Evolutionary conservation across 2,888 invertebrate genomes (phyloP), one percentile per base, ranked within the genome.

Genomic region (Adineta ricciae): DNA sequence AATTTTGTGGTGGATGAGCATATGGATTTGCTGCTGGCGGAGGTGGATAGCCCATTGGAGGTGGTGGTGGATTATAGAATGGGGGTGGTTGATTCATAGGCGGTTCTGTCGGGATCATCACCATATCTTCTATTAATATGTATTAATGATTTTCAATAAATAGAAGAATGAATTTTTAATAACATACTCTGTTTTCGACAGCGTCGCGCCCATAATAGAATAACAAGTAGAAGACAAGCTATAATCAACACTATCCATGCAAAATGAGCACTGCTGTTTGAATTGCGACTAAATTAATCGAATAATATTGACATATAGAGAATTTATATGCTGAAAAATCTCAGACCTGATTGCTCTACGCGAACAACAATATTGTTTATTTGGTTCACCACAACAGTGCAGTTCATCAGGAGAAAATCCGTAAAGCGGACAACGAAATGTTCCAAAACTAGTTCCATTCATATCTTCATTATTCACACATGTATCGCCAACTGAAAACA

Each of bases 401-500:
- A 14, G 38, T n/a, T 24, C 82, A n/a, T 49, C 49, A n/a, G 3
- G 4, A 8, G 41, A n/a, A 49, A 82, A 82, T 46, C 46, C 41
- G 41, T 46, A 7, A 0, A 82, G 19, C n/a, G 82, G 82, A 46
- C 82, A 82, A 82, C 82, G 82, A 49, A 82, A 82, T 82, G n/a
- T 2, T 38, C 82, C 82, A 16, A 82, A 82, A 27, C 1, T 1
- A 1, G 82, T 82, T 14, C 82, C 82, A 82, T 82, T 82, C 9
- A 82, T 9, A 41, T 82, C 49, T 46, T 46, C 82, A 82, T 82
- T 82, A 27, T 82, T 82, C 16, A 49, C 16, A 82, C 82, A 82
- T 27, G 41, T 46, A 4, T 82, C 46, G 38, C 82, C 82, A 46
- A 16, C 64, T 64, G 24, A 56, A 56, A 56, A 27, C 1, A 14